These are phyloP conservation scores for Horisme vitalbata DNA, from an alignment of 2,888 invertebrate genomes.

Conservation along the genomic window DNA sequence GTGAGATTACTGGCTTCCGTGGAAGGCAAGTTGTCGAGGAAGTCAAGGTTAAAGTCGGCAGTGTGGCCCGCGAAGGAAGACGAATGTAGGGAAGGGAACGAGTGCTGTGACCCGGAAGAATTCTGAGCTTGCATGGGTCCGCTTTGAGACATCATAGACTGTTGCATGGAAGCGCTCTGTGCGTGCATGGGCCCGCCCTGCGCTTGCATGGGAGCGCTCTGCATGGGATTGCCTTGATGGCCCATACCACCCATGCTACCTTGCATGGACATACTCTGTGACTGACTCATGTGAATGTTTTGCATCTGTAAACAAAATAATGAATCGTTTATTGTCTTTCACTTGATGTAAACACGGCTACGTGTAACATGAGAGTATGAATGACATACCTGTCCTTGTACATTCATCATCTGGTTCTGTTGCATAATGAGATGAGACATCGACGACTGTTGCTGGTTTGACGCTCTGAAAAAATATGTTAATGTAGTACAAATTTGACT, in stretches of 20 bases:
- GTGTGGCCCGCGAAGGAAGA: constrained; percentile 77
- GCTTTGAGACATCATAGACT: constrained; percentile 51
- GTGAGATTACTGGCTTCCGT: constrained; percentile 89
- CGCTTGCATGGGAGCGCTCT: constrained; percentile 48
- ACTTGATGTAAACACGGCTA: not conserved
- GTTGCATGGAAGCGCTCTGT: constrained; percentile 46
- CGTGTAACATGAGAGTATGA: constrained; percentile 3
- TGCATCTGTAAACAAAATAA: constrained; percentile 74
- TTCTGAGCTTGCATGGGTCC: constrained; percentile 42
- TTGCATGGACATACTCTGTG: constrained; percentile 85
- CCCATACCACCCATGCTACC: constrained; percentile 54
- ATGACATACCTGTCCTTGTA: constrained; percentile 72
- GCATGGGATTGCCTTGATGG: constrained; percentile 54
- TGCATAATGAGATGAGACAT: constrained; percentile 80
- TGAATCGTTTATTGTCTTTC: constrained; percentile 2
- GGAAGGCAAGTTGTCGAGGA: constrained; percentile 91
- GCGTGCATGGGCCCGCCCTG: constrained; percentile 48
- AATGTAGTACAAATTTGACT: not conserved
- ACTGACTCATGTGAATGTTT: constrained; percentile 87
- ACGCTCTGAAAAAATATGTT: constrained; percentile 48
- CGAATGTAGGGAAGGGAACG: constrained; percentile 64
- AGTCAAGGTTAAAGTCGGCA: constrained; percentile 91
- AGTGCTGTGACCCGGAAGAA: constrained; percentile 33
- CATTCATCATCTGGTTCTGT: constrained; percentile 80
- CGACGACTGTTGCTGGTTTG: constrained; percentile 76